These are phyloP conservation scores for Corythornis cristatus DNA, from an alignment of 2,113 vertebrate genomes.

Conservation along the genomic window DNA sequence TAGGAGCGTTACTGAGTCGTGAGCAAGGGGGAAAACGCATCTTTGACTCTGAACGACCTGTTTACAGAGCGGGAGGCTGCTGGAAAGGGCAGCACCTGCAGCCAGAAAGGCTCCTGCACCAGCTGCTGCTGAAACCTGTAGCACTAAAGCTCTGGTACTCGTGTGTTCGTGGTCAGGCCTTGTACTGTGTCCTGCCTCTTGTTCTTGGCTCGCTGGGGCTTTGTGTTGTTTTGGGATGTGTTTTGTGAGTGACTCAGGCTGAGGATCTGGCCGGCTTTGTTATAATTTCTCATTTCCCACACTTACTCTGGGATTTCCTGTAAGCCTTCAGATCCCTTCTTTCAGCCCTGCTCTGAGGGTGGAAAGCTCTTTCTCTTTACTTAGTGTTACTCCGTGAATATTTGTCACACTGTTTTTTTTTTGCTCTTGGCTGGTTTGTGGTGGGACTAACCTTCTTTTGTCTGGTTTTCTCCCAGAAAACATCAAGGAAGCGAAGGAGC, in stretches of 20 bases:
- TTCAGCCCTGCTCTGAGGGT: too few relatives aligned
- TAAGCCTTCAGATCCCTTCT: too few relatives aligned
- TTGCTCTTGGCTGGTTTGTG: not conserved
- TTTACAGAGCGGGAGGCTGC: not conserved
- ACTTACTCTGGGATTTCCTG: too few relatives aligned
- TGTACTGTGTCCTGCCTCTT: too few relatives aligned
- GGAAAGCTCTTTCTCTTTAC: too few relatives aligned
- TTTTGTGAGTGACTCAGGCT: too few relatives aligned
- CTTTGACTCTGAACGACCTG: rapidly evolving
- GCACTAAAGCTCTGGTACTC: too few relatives aligned
- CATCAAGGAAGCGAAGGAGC: slow-evolving; percentile 78
- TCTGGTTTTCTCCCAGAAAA: slow-evolving; percentile 58
- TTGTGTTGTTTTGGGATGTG: too few relatives aligned
- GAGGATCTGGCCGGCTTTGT: too few relatives aligned
- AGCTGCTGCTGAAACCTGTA: not conserved
- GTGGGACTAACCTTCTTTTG: not conserved
- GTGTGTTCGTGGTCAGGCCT: too few relatives aligned
- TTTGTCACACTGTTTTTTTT: not conserved
- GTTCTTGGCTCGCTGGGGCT: too few relatives aligned
- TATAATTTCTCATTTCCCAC: too few relatives aligned
- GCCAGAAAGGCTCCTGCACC: not conserved
- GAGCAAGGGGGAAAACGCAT: rapidly evolving
- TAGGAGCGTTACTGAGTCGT: rapidly evolving
- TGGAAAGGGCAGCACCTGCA: not conserved
- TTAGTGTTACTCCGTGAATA: not conserved